phyloP scores from a whole-genome alignment of 2,888 invertebrate genomes.

The Serrognathus titanus region DNA sequence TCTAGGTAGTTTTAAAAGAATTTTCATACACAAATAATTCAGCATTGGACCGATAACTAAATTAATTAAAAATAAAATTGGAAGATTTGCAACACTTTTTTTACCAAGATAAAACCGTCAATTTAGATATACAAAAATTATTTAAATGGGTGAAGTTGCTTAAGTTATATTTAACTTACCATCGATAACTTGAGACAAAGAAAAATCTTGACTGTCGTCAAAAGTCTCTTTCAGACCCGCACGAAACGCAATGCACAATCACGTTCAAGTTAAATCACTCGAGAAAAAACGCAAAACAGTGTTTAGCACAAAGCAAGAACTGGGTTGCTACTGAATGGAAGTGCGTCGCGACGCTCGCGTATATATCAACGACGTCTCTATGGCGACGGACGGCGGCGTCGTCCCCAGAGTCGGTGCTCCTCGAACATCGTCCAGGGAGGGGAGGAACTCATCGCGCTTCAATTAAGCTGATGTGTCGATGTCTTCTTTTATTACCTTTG shows the following conservation, averaged over 20 bases:
- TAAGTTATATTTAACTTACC: constrained; percentile 4
- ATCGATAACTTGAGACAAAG: constrained; percentile 10
- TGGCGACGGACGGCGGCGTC: constrained; percentile 35
- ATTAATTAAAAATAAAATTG: too few species aligned
- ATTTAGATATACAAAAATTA: not conserved
- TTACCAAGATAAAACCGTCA: too few species aligned
- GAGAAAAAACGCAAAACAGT: not conserved
- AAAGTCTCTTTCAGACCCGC: not conserved
- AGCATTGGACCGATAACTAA: too few species aligned
- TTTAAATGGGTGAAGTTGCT: not conserved
- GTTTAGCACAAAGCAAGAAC: not conserved
- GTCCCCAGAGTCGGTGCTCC: constrained; percentile 12
- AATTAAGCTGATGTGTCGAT: too few species aligned
- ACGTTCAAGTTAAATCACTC: not conserved
- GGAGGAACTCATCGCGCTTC: too few species aligned
- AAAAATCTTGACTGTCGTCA: constrained; percentile 3
- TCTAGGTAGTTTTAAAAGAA: too few species aligned
- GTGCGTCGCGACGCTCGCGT: constrained; percentile 40
- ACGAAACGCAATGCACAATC: constrained; percentile 2
- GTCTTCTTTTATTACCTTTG: too few species aligned
- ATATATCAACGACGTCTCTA: constrained; percentile 41
- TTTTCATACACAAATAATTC: too few species aligned
- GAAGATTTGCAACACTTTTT: too few species aligned
- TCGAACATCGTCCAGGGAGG: too few species aligned
- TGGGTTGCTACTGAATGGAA: constrained; percentile 37